Conservation (phyloP, 2,888 invertebrate genomes). For the Agrochola lychnidis region DNA sequence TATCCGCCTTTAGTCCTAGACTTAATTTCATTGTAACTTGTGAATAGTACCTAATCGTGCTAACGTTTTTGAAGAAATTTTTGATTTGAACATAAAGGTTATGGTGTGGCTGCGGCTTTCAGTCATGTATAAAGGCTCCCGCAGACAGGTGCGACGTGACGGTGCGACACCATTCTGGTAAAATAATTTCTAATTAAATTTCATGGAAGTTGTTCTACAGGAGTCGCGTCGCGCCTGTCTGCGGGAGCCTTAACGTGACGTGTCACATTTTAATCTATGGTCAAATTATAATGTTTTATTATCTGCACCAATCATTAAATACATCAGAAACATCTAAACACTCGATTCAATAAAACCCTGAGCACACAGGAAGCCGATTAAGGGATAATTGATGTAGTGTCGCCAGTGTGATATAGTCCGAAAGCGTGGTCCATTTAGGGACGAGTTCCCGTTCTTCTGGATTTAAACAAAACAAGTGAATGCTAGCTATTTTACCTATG, state of each 20-base stretch:
- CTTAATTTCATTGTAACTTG: neutral
- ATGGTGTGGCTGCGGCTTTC: neutral
- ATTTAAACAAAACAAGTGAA: slow-evolving; percentile 55
- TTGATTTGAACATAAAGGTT: neutral
- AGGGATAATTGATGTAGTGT: slow-evolving; percentile 43
- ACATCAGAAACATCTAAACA: slow-evolving; percentile 23
- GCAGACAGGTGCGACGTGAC: too few relatives aligned
- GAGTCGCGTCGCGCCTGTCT: too few relatives aligned
- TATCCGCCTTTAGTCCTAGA: neutral
- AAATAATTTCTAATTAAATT: too few relatives aligned
- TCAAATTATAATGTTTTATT: neutral
- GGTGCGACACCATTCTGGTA: too few relatives aligned
- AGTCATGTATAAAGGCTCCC: neutral
- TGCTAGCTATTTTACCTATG: slow-evolving; percentile 15
- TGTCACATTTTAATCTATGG: neutral
- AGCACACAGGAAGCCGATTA: slow-evolving; percentile 48
- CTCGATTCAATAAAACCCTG: slow-evolving; percentile 34
- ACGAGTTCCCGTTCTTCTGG: slow-evolving; percentile 40
- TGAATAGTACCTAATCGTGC: neutral
- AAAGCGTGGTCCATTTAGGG: slow-evolving; percentile 61
- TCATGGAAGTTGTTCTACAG: too few relatives aligned
- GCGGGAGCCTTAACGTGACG: neutral
- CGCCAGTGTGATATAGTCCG: slow-evolving; percentile 47
- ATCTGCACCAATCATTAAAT: neutral
- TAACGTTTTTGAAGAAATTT: neutral